Conservation (phyloP, 2,797 vertebrate genomes). For the Varecia variegata region DNA sequence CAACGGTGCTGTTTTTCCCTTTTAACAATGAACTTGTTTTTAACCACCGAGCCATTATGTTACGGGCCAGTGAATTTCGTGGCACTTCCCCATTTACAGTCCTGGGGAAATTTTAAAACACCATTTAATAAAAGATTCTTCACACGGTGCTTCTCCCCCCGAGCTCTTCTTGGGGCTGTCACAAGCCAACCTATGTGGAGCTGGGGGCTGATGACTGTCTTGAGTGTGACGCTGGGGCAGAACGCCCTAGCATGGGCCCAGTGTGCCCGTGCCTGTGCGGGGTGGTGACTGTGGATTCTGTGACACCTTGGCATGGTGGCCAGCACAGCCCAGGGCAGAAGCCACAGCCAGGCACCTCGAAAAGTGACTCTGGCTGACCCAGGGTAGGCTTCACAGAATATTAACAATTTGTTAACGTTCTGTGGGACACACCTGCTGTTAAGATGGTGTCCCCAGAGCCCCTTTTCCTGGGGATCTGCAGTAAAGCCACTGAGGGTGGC, state of each 20-base stretch:
- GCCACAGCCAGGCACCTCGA: background rate
- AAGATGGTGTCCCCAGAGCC: background rate
- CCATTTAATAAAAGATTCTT: background rate
- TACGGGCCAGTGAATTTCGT: background rate
- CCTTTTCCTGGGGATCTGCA: background rate
- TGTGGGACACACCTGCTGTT: background rate
- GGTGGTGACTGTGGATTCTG: background rate
- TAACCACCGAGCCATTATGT: slow-evolving; percentile 11
- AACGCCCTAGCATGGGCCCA: background rate
- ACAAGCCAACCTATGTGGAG: rapidly evolving
- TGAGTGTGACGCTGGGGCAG: background rate
- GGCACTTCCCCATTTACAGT: background rate
- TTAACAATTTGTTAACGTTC: background rate
- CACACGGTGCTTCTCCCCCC: background rate
- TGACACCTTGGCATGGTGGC: background rate
- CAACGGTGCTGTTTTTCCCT: background rate
- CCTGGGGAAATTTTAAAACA: background rate
- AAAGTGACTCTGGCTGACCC: background rate
- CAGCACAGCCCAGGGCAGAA: background rate
- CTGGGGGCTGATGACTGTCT: background rate
- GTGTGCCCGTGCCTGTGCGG: rapidly evolving
- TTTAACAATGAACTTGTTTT: slow-evolving; percentile 47
- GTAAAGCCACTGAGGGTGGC: background rate
- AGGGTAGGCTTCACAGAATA: background rate
- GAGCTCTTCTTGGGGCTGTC: background rate